Evolutionary conservation across 1,140 invertebrate genomes (phyloP).

Genomic region (Neodiprion lecontei): DNA sequence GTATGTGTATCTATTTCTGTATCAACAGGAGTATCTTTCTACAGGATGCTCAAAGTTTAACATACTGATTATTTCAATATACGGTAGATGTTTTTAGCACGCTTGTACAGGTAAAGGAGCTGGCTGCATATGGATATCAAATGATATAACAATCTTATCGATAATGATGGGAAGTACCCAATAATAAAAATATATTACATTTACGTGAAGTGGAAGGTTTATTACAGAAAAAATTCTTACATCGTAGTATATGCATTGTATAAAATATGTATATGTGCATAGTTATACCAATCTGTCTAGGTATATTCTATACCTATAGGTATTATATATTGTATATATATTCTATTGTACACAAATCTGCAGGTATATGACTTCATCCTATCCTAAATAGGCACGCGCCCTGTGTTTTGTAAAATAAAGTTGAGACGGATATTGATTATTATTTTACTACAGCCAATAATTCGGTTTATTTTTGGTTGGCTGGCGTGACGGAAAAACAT

Average conservation of each 20-base stretch:
- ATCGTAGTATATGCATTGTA: constrained; percentile 8
- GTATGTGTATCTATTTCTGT: not conserved
- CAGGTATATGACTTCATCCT: constrained; percentile 17
- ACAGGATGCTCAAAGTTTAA: constrained; percentile 3
- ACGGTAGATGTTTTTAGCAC: not conserved
- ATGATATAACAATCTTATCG: not conserved
- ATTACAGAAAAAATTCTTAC: constrained; percentile 17
- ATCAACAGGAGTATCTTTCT: constrained; percentile 11
- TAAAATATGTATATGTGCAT: constrained; percentile 28
- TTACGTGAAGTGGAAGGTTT: constrained; percentile 29
- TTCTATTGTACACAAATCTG: no score
- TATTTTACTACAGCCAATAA: no score
- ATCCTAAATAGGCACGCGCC: constrained; percentile 33
- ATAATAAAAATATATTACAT: constrained; percentile 23
- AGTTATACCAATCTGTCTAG: no score
- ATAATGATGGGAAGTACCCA: not conserved
- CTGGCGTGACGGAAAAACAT: no score
- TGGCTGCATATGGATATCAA: not conserved
- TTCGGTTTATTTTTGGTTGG: no score
- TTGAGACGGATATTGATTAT: constrained; percentile 4
- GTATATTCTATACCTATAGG: no score
- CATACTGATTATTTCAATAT: not conserved
- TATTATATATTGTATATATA: no score
- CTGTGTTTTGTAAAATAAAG: constrained; percentile 53
- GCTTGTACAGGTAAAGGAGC: constrained; percentile 14